phyloP scores from a whole-genome alignment of 2,888 invertebrate genomes.

The Nebria brevicollis region DNA sequence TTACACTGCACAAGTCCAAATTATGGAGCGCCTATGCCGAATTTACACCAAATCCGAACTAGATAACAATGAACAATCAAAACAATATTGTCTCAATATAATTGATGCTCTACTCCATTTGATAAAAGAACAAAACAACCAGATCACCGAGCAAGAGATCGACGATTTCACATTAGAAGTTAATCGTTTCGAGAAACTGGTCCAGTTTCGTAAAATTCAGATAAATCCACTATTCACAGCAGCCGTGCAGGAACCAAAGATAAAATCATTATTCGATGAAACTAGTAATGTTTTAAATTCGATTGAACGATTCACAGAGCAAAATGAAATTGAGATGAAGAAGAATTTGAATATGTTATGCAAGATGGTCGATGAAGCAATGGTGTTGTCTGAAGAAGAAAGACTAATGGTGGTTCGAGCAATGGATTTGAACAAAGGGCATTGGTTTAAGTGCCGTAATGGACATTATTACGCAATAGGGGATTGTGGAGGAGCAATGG shows the following conservation, averaged over 20 bases:
- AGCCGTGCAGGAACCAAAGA: conserved; percentile 19
- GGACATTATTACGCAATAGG: conserved; percentile 75
- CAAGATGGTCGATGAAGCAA: conserved; percentile 47
- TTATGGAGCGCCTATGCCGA: conserved; percentile 51
- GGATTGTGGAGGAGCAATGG: conserved; percentile 75
- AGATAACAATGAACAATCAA: conserved; percentile 12
- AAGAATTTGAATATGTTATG: conserved; percentile 42
- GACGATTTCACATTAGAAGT: conserved; percentile 56
- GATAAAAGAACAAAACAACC: conserved; percentile 50
- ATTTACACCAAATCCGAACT: conserved; percentile 42
- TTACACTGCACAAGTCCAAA: conserved; percentile 51
- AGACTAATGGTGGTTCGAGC: conserved; percentile 67
- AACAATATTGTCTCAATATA: conserved; percentile 36
- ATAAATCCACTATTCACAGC: conserved; percentile 33
- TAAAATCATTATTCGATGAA: conserved; percentile 13
- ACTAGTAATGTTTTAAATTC: conserved; percentile 48
- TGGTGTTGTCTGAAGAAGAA: conserved; percentile 63
- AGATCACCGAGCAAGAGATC: conserved; percentile 56
- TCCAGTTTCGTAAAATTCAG: conserved; percentile 51
- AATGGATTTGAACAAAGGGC: conserved; percentile 67
- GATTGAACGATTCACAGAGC: conserved; percentile 47
- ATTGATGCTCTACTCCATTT: conserved; percentile 50
- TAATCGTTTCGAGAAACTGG: conserved; percentile 54
- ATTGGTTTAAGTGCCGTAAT: conserved; percentile 79
- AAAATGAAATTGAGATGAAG: conserved; percentile 45